Conservation (phyloP, 2,113 vertebrate species). For the Triplophysa tibetana region DNA sequence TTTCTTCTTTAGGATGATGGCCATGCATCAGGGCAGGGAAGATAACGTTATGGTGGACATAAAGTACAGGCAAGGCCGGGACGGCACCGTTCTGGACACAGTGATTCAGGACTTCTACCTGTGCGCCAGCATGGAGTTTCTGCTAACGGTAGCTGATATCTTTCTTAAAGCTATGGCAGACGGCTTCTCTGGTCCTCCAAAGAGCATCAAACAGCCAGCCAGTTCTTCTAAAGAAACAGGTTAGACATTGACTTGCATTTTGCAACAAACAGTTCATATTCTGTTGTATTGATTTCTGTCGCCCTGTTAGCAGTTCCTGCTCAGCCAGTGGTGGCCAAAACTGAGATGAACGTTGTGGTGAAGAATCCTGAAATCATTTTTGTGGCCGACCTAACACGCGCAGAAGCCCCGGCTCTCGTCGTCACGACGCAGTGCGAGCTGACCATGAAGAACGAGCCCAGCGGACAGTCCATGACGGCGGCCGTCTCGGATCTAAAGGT, state of each 20-base stretch:
- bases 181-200: conserved; percentile 76
- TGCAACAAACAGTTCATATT: too few relatives aligned
- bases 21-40: conserved; percentile 85
- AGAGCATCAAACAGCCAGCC: conserved; percentile 69
- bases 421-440: conserved; percentile 90
- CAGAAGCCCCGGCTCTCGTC: conserved; percentile 88
- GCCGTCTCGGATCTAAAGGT: conserved; percentile 87
- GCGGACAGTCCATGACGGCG: conserved; percentile 80
- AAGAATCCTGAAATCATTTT: conserved; percentile 95
- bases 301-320: conserved; percentile 59
- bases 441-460: conserved; percentile 75
- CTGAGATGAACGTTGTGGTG: conserved; percentile 84
- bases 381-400: conserved; percentile 92
- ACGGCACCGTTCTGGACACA: conserved; percentile 78
- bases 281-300: background rate
- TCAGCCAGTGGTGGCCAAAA: conserved; percentile 72
- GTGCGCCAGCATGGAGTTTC: conserved; percentile 96
- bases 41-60: conserved; percentile 92
- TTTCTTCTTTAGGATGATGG: conserved; percentile 83
- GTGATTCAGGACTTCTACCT: conserved; percentile 89
- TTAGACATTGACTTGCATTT: conserved; percentile 44
- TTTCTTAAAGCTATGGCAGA: conserved; percentile 85
- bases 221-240: conserved; percentile 75
- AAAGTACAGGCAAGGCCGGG: conserved; percentile 83
- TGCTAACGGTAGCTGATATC: conserved; percentile 88